Evolutionary conservation across 2,888 invertebrate species (phyloP), one percentile per base, ranked within the genome.

Genomic region (Agrotis ipsilon): DNA sequence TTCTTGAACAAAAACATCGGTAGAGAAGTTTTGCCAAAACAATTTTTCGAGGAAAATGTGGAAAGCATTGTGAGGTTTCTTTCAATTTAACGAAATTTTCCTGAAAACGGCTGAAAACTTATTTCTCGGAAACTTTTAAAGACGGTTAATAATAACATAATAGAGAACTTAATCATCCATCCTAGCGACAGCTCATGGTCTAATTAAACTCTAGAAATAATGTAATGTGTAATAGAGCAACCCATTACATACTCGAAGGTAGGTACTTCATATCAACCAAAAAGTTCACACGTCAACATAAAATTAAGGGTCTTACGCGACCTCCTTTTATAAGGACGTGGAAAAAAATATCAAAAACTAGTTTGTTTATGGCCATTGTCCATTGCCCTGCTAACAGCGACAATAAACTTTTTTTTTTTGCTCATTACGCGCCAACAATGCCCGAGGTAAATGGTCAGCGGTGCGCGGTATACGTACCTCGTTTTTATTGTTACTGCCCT

Each of bases 341-440:
- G 71, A 80, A 82, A 82, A 32, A 86, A 81, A 78, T 80, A 75
- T 78, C 72, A 82, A 82, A 81, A 82, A 73, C 70, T 81, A 82
- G 85, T 86, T 86, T 86, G 87, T 91, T 86, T 89, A 90, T 86
- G 81, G 86, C 85, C 88, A 87, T 86, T 88, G 91, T 86, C 86
- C 83, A 86, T 80, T 80, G 84, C 79, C 69, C 74, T 66, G 79
- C 75, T 80, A 80, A 80, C 80, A 70, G 64, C 75, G 86, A 74
- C 70, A 77, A 72, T 75, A 73, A 73, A 69, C 63, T 72, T 82
- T 86, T 89, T 86, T 89, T 89, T 90, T 91, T 91, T 89, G 88
- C 88, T 87, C 89, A 89, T 91, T 92, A 90, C 84, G 76, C 80
- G 72, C 67, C 85, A 86, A 92, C 92, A 92, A 92, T 87, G 87